A percentile compares a stretch with the other conserved stretches of the same genome.
phyloP scores from a whole-genome alignment of 2,888 invertebrate species.

The Drosophila antonietae region DNA sequence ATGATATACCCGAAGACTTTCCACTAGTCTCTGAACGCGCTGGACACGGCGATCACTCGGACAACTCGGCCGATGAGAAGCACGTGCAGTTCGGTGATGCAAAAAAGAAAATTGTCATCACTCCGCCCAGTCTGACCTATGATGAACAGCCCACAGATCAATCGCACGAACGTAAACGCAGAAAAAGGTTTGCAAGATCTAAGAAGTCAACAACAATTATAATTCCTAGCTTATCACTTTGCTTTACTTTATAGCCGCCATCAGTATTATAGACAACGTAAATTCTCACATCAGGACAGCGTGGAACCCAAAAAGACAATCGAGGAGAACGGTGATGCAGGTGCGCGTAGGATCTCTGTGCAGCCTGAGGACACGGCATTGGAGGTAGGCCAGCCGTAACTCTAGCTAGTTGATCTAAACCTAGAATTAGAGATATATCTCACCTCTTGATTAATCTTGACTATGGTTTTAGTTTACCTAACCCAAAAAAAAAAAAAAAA shows the following conservation, averaged over 20 bases:
- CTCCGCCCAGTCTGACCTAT: slow-evolving; percentile 81
- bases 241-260: slow-evolving; percentile 85
- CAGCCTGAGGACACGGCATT: slow-evolving; percentile 92
- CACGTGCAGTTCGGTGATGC: slow-evolving; percentile 86
- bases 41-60: slow-evolving; percentile 84
- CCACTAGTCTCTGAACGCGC: slow-evolving; percentile 85
- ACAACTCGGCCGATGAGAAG: slow-evolving; percentile 84
- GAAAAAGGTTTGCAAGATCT: slow-evolving; percentile 82
- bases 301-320: slow-evolving; percentile 84
- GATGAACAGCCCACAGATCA: slow-evolving; percentile 84
- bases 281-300: slow-evolving; percentile 92
- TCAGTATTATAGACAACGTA: slow-evolving; percentile 88
- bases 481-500: slow-evolving; percentile 6
- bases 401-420: slow-evolving; percentile 25
- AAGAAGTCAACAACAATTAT: background rate
- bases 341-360: slow-evolving; percentile 87
- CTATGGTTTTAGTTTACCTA: slow-evolving; percentile 21
- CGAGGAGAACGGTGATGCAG: slow-evolving; percentile 83
- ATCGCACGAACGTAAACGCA: slow-evolving; percentile 85
- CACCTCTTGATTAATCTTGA: slow-evolving; percentile 14
- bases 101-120: slow-evolving; percentile 83
- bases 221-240: background rate
- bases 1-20: slow-evolving; percentile 84
- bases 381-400: slow-evolving; percentile 84
- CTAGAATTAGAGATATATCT: background rate